Base-by-base conservation (phyloP, 2,888 invertebrate species). In the Agrochola lychnidis region DNA sequence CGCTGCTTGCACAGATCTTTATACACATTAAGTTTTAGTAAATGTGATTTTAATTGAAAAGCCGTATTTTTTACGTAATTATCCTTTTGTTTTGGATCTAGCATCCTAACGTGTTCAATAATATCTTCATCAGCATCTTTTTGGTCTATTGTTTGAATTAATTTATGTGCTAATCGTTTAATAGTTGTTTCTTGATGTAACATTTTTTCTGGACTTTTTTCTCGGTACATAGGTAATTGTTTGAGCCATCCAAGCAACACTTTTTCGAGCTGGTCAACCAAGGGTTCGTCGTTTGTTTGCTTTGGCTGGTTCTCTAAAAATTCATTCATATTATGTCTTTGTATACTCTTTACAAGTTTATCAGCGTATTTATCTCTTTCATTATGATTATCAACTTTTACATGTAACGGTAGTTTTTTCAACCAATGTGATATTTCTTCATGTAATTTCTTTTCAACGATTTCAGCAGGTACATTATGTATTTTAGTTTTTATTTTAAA, bases 401-500 rank as follows among this genome's bases (percentile, higher is more conserved):
- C 59, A 57, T 80, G 68, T 25, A 85, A 59, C 10, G 84, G 85
- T 19, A 89, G 22, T 71, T 81, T 86, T 69, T 84, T 81, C n/a
- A 89, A 61, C 87, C 88, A 88, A 30, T 85, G 68, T 40, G 80
- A 82, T 42, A 85, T 40, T 36, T 74, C 71, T 45, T 80, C 79
- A 77, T 56, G 73, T 45, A 87, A 57, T 70, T 71, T 79, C 0
- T 66, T 72, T 62, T 68, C 63, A 22, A 77, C 22, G 0, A 64
- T n/a, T n/a, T 69, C 70, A 59, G 9, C 22, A 10, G 73, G 40
- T 22, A 57, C 40, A 10, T 78, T 14, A 4, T 59, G 62, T 16
- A 70, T 56, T 69, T 63, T 79, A 6, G 19, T 63, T 64, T 78
- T 73, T 1, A 73, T 67, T 61, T 76, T 72, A 53, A 69, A 62